Evolutionary conservation across 2,888 invertebrate genomes (phyloP), one percentile per base, ranked within the genome.

Genomic region (Drosophila mimetica): DNA sequence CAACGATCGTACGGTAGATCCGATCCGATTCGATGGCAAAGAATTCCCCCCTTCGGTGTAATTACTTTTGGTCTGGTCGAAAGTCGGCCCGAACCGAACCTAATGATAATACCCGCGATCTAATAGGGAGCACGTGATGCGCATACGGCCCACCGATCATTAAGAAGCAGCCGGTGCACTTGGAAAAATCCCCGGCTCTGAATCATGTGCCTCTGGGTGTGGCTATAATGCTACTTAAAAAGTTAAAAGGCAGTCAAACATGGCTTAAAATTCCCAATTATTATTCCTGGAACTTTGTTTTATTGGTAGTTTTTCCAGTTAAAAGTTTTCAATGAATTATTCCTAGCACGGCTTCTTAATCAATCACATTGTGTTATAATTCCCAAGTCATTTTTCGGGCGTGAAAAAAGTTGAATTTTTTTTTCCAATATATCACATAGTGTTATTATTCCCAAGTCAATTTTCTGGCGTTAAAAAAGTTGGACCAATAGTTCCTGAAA

Each of bases 111-210:
- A 66, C 75, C 53, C 50, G 57, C 54, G 66, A 64, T 71, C 74
- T 77, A 80, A 80, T 83, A 50, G 71, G 52, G 37, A 63, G 83
- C 81, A 82, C 84, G 81, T 82, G 81, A 84, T 63, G 46, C 41
- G 79, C 75, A 74, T 76, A 60, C 70, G 51, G 42, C 36, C 37
- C 54, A 39, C 30, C 39, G 36, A 20, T 47, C 59, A 75, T 75
- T 71, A 66, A 67, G 41, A 46, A 51, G 25, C 36, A 18, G 14
- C 34, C 34, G 16, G 2, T 44, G 44, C 39, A 53, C 37, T 16
- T 18, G 42, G 46, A 20, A 48, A 47, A 32, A 46, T 11, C 36
- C n/a, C 14, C 18, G 14, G 6, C 13, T 14, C 4, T 34, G 48
- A 55, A 36, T 55, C 22, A 54, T 32, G 9, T 2, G 2, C 1